phyloP scores from a whole-genome alignment of 2,888 invertebrate genomes.

The Patella caerulea region DNA sequence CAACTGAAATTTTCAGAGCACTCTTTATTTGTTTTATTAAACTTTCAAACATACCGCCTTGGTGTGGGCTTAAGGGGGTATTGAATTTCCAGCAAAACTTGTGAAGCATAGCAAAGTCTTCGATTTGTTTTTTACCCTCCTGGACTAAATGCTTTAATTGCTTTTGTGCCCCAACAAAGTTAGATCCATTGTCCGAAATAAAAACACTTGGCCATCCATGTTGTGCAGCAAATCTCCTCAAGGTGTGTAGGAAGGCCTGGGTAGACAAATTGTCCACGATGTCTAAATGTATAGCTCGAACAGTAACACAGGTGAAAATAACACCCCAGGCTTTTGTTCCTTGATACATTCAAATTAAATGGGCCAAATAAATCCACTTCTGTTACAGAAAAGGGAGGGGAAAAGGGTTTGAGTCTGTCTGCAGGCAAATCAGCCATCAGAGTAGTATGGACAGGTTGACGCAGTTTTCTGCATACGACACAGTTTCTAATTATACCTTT shows the following conservation, averaged over 20 bases:
- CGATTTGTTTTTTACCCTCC: too few relatives aligned
- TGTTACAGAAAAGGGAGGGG: conserved; percentile 19
- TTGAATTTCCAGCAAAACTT: too few relatives aligned
- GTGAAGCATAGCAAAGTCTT: too few relatives aligned
- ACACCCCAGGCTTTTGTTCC: conserved; percentile 26
- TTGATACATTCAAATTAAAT: conserved; percentile 7
- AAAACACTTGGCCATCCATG: too few relatives aligned
- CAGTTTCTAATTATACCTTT: conserved; percentile 17
- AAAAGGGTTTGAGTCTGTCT: background rate
- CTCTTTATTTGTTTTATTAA: too few relatives aligned
- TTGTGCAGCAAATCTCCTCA: conserved; percentile 24
- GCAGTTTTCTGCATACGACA: conserved; percentile 14
- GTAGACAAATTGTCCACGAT: conserved; percentile 23
- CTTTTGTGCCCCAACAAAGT: too few relatives aligned
- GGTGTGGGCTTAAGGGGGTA: too few relatives aligned
- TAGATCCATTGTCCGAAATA: too few relatives aligned
- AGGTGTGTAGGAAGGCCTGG: conserved; percentile 23
- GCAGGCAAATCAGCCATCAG: conserved; percentile 21
- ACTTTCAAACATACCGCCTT: too few relatives aligned
- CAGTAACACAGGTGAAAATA: conserved; percentile 23
- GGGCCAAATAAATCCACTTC: conserved; percentile 28
- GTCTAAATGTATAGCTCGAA: conserved; percentile 26
- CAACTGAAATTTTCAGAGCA: too few relatives aligned
- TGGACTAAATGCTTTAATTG: too few relatives aligned
- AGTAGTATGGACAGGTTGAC: conserved; percentile 10